These are phyloP conservation scores for Cassiopea xamachana DNA, from an alignment of 30 jellyfish, hydroid and myxozoan genomes.

Conservation along the genomic window DNA sequence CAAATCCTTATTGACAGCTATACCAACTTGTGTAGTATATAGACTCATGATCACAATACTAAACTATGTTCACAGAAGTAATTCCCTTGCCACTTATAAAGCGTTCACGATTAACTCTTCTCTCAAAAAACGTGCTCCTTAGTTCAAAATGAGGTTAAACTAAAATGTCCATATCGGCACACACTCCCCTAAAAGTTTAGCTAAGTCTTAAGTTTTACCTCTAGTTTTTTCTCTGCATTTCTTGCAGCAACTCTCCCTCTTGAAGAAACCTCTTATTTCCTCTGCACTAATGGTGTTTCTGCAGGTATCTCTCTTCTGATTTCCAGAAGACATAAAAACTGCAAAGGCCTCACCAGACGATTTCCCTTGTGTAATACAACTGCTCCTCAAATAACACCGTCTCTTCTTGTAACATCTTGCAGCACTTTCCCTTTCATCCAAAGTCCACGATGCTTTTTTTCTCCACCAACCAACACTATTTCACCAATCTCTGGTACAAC, in stretches of 20 bases:
- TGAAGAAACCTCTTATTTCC: conserved; percentile 26
- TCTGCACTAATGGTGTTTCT: conserved; percentile 37
- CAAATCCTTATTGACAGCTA: neutral
- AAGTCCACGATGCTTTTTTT: conserved; percentile 29
- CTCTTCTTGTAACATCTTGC: conserved; percentile 45
- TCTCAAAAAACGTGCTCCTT: neutral
- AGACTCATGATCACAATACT: neutral
- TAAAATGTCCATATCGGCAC: conserved; percentile 27
- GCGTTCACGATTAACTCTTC: neutral
- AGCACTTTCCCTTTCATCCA: conserved; percentile 69
- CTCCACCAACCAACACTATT: conserved; percentile 53
- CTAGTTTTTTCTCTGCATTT: conserved; percentile 20
- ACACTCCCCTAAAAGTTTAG: conserved; percentile 51
- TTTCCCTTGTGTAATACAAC: conserved; percentile 49
- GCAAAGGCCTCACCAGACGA: conserved; percentile 55
- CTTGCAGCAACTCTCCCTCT: conserved; percentile 29
- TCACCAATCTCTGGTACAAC: conserved; percentile 54
- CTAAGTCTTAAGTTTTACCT: conserved; percentile 5
- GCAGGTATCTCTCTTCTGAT: conserved; percentile 41
- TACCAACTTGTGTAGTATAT: conserved; percentile 9
- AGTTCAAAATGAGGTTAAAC: conserved; percentile 11
- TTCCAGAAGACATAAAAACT: conserved; percentile 52
- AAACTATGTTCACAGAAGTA: neutral
- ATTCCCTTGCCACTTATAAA: neutral
- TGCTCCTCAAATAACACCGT: conserved; percentile 49